Conservation (phyloP, 2,797 vertebrate genomes). For the Petrocephalus schoutedeni region DNA sequence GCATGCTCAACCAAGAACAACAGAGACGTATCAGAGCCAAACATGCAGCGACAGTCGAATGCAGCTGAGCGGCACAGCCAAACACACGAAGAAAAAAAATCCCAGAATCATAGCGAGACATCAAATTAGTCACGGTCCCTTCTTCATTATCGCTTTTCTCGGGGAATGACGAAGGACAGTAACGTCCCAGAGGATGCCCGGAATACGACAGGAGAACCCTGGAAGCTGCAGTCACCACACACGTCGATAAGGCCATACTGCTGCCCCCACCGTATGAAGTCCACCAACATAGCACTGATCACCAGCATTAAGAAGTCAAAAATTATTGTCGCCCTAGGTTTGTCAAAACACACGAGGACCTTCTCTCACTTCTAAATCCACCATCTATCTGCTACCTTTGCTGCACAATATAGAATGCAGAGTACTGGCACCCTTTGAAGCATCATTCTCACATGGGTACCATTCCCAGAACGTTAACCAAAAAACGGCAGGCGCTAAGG, state of each 20-base stretch:
- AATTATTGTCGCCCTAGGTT: background rate
- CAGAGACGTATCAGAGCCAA: slow-evolving; percentile 9
- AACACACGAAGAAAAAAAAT: background rate
- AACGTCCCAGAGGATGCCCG: background rate
- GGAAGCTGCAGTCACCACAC: background rate
- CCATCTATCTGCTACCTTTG: background rate
- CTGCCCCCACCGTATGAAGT: background rate
- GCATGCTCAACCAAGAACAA: slow-evolving; percentile 43
- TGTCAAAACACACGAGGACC: background rate
- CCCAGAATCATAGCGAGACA: background rate
- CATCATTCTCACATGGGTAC: background rate
- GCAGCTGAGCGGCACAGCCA: slow-evolving; percentile 6
- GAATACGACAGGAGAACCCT: background rate
- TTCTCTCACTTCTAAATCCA: background rate
- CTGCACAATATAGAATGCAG: background rate
- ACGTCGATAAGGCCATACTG: too few species aligned
- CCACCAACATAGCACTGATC: background rate
- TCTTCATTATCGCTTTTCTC: background rate
- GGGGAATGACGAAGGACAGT: background rate
- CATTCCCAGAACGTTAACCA: background rate
- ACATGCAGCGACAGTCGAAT: slow-evolving; percentile 20
- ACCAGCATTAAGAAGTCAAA: background rate
- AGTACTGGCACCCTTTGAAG: background rate
- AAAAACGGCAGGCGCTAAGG: background rate
- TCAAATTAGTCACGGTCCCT: background rate